Base-by-base conservation (phyloP, 64 coral and sea anemone genomes). In the Orbicella faveolata region DNA sequence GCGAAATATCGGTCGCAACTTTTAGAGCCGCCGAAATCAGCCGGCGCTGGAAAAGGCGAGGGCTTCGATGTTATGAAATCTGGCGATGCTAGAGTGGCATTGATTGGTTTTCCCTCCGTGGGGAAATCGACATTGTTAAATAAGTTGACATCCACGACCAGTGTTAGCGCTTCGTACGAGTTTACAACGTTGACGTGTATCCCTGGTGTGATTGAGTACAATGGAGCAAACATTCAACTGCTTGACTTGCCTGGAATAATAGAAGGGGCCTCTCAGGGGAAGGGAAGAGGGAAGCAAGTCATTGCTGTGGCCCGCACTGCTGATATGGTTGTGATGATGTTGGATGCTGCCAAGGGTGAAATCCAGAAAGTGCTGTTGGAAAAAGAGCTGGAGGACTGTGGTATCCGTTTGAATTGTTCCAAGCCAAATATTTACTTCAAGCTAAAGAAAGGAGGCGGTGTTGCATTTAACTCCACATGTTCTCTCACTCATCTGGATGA, bases 61-160 rank as follows among this genome's bases (percentile, higher is more conserved):
- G 97, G 97, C 1, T 99, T 99, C 69, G 97, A 99, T 99, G 97
- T 99, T 16, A 99, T 99, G 97, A 99, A 99, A 91, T 99, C 97
- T 55, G 97, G 97, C 19, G 97, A 99, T 94, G 97, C 97, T 48
- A 93, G 97, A 85, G 97, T 99, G 18, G 97, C 97, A 10, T 70
- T 99, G 9, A 99, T 99, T 76, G 97, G 97, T 25, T 99, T 99
- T 80, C 97, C 97, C 6, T 99, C 97, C 0, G 97, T 99, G 2
- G 97, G 97, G 9, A 99, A 99, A 89, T 99, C 97, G 36, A 99
- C 97, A 6, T 74, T 99, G 18, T 81, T 99, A 18, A 99, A 93
- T 48, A 99, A 99, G 73, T 78, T 99, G 33, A 99, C 97, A 18
- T 84, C 89, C 16, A 99, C 97, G 0, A 78, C 93, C 70, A 99